Conservation (phyloP, 2,888 invertebrate species). For the Romanomermis culicivorax region DNA sequence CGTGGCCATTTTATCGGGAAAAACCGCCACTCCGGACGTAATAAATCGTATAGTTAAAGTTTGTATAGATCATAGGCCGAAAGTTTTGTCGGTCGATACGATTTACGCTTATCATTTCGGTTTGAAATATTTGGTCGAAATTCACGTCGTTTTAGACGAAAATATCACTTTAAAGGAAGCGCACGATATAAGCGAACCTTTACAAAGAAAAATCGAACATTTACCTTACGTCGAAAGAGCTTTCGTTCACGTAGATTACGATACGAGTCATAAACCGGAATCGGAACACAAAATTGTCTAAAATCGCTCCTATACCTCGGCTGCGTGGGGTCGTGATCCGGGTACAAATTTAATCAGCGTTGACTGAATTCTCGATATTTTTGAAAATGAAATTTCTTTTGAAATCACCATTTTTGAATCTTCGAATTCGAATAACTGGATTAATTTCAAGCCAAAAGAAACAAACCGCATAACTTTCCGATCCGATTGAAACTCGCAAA, state of each 20-base stretch:
- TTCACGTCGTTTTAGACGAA: conserved; percentile 32
- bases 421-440: too few relatives aligned
- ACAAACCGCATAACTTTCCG: too few relatives aligned
- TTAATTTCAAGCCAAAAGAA: too few relatives aligned
- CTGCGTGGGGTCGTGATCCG: too few relatives aligned
- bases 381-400: too few relatives aligned
- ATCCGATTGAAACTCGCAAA: too few relatives aligned
- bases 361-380: too few relatives aligned
- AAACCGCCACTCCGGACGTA: conserved; percentile 24
- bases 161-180: conserved; percentile 31
- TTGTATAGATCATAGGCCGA: conserved; percentile 6
- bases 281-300: conserved; percentile 34
- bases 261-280: conserved; percentile 30
- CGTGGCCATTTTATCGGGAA: conserved; percentile 22
- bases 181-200: conserved; percentile 34
- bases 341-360: too few relatives aligned
- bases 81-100: conserved; percentile 29
- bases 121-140: conserved; percentile 31
- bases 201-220: conserved; percentile 34
- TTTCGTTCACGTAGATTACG: conserved; percentile 36
- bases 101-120: conserved; percentile 36
- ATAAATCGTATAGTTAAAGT: conserved; percentile 28
- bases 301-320: too few relatives aligned
- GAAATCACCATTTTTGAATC: too few relatives aligned
- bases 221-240: conserved; percentile 34